Base-by-base conservation (phyloP, 2,888 invertebrate species). In the Nemotelus pantherinus region DNA sequence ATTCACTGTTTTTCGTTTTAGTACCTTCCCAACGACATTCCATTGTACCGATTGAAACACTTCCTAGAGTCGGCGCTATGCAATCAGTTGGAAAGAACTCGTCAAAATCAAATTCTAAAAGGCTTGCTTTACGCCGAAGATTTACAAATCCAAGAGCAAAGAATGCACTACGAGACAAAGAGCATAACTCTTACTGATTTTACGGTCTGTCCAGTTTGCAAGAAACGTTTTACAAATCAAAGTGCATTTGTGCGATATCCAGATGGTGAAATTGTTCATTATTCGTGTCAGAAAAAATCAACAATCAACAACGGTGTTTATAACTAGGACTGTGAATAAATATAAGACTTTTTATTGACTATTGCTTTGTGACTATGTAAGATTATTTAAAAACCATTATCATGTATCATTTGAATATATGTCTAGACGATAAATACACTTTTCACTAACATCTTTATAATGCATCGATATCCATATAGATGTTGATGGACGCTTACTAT, bases 201-300 rank as follows among this genome's bases (percentile, higher is more conserved):
- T 82, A 95, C 94, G 84, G 92, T 95, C 76, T 99, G 99, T 86
- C 92, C 93, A 0, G 95, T 95, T 1, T 99, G 99, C 86, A 95
- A 93, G 85, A 98, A 98, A 85, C 91, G 95, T 77, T 98, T 99
- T 87, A 94, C 94, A 39, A 95, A 95, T 87, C 95, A 95, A 88
- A 96, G 96, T 88, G 97, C 98, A 44, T 95, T 98, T 87, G 95
- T 97, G 4, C 90, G 97, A 67, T 95, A 95, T 87, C 95, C 97
- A 2, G 94, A 94, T 86, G 97, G 96, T 2, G 94, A 95, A 82
- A 92, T 98, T 41, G 95, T 97, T 1, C 98, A 98, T 88, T 96
- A 95, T 85, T 96, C 95, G 3, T 98, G 98, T 86, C 92, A 93
- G 55, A 74, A 74, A 10, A 74, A 55, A 9, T 60, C 60, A 39